Evolutionary conservation across 2,888 invertebrate species (phyloP), one percentile per base, ranked within the genome.

Genomic region (Hoplodrina ambigua): DNA sequence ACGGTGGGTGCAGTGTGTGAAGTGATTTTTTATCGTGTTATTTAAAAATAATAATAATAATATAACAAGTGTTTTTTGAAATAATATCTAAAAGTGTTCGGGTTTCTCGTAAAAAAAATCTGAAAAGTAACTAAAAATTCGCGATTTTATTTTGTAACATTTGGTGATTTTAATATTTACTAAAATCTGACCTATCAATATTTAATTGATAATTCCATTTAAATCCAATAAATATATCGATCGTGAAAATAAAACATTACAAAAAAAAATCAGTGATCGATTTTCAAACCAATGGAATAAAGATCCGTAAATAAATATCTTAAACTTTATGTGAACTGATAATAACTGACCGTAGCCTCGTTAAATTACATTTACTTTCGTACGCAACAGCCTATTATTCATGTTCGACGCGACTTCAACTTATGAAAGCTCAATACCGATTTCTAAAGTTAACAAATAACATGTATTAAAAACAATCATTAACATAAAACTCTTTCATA

Each of bases 1-100:
- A 93, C 92, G 94, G 94, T 94, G 93, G 92, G 94, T 94, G 87
- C 58, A 67, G 76, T 75, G 72, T 82, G 85, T 81, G 79, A 71
- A 81, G 83, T 83, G 82, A 78, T 79, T 81, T 86, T 86, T 75
- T 85, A 86, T 85, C 86, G 69, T 86, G 87, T 84, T 84, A 69
- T 75, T 70, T 78, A 41, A 41, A 37, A 37, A 37, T 8, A 33
- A 37, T 13, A 13, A 13, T 13, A 41, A 41, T 41, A 41, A 5
- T 17, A 17, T 3, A 46, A 46, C 15, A 75, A 80, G 80, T 78
- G 74, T 56, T 64, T 25, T 69, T 54, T 49, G 4, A 37, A 44
- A n/a, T 20, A 58, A 46, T 33, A 33, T 66, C 37, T 69, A 61
- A 67, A 65, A 74, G 69, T 75, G 66, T 68, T 67, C 46, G 58